phyloP scores from a whole-genome alignment of 2,797 vertebrate species.

The Macroramphosus scolopax region DNA sequence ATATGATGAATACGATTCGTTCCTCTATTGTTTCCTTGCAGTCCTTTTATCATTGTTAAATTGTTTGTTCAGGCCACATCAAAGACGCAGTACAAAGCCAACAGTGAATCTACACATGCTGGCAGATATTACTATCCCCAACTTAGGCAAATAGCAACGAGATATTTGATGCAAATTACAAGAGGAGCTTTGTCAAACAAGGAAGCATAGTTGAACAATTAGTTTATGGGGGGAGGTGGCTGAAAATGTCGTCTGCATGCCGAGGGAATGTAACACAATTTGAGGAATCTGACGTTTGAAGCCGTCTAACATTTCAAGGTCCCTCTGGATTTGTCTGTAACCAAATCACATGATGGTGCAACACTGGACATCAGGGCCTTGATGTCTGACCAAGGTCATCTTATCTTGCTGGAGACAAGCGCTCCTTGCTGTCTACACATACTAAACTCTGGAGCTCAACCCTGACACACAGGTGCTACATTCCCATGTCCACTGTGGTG shows the following conservation, averaged over 20 bases:
- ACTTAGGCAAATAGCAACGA: conserved; percentile 40
- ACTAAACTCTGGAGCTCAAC: conserved; percentile 47
- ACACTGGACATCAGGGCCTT: conserved; percentile 48
- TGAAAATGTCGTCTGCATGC: conserved; percentile 40
- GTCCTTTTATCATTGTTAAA: neutral
- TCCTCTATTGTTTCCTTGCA: neutral
- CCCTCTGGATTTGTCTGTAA: conserved; percentile 28
- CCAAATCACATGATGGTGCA: conserved; percentile 46
- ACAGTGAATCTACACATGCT: neutral
- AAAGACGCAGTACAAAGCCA: neutral
- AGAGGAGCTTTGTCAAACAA: conserved; percentile 42
- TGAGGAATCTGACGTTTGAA: conserved; percentile 62
- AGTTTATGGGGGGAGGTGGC: conserved; percentile 24
- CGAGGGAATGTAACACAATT: conserved; percentile 43
- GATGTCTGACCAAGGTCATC: conserved; percentile 47
- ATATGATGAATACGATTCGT: neutral
- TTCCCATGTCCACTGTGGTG: conserved; percentile 43
- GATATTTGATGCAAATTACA: conserved; percentile 45
- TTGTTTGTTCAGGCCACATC: conserved; percentile 1
- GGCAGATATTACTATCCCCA: conserved; percentile 1
- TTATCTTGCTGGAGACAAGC: conserved; percentile 48
- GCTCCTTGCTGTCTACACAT: conserved; percentile 33
- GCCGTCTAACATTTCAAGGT: conserved; percentile 55
- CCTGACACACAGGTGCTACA: conserved; percentile 58
- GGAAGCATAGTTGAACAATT: conserved; percentile 35